phyloP scores from a whole-genome alignment of 2,888 invertebrate genomes.

The Fabriciana adippe region DNA sequence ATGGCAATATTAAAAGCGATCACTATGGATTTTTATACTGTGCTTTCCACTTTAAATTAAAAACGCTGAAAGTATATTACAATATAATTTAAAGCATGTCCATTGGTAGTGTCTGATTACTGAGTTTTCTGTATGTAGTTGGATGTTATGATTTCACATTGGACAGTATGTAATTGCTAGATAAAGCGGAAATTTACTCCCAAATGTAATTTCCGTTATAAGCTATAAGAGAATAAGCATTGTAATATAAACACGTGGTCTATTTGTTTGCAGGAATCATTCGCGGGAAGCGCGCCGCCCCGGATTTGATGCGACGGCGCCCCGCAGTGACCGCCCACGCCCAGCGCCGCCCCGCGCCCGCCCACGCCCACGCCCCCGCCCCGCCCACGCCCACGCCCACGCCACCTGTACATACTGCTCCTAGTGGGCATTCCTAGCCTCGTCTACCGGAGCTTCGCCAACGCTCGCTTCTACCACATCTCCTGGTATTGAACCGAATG shows the following conservation, averaged over 20 bases:
- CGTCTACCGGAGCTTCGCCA: slow-evolving; percentile 5
- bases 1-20: too few relatives aligned
- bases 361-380: slow-evolving; percentile 37
- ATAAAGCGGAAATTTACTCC: too few relatives aligned
- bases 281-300: slow-evolving; percentile 62
- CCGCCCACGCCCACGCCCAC: slow-evolving; percentile 1
- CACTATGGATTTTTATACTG: too few relatives aligned
- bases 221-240: neutral
- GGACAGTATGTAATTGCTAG: too few relatives aligned
- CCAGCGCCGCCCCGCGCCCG: slow-evolving; percentile 16
- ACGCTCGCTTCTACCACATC: slow-evolving; percentile 1
- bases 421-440: neutral
- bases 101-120: too few relatives aligned
- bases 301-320: slow-evolving; percentile 72
- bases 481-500: neutral
- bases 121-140: too few relatives aligned
- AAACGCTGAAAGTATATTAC: too few relatives aligned
- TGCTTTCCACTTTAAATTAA: too few relatives aligned
- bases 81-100: too few relatives aligned
- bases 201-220: too few relatives aligned
- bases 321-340: slow-evolving; percentile 42
- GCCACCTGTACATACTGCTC: neutral
- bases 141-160: too few relatives aligned
- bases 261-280: slow-evolving; percentile 59
- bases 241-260: neutral